Evolutionary conservation across 2,797 vertebrate species (phyloP), one percentile per base, ranked within the genome.

Genomic region (Mormyrus hasselquistii): DNA sequence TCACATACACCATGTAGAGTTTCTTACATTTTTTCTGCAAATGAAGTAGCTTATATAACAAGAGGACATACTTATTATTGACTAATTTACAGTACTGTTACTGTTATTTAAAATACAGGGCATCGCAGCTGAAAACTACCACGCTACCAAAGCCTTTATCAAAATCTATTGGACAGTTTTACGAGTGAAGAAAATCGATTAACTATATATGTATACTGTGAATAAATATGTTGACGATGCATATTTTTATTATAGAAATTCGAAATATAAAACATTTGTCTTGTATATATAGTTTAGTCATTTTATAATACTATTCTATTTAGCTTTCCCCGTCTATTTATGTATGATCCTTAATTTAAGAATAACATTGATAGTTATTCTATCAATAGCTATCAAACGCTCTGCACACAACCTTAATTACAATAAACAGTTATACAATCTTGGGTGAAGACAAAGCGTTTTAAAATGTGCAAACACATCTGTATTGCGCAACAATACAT

Each of bases 401-500:
- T 29, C 62, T 76, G 14, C 69, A 41, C 14, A 76, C n/a, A 8
- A 83, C 22, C 38, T 83, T 6, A 9, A 22, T 84, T 84, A 49
- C 41, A 84, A 84, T 50, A 47, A 82, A 82, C 14, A 19, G 82
- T 84, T 25, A 22, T 50, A 22, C 82, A 22, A 84, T 50, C 2
- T 41, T 79, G 16, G 38, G 5, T 8, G 16, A 79, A 79, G 34
- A 79, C 73, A 79, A 79, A 19, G 38, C 73, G 73, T 79, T 79
- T 79, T 79, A 84, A 84, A 84, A 84, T n/a, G 10, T 82, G 38
- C 44, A 22, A n/a, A 25, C 82, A 84, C 47, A 84, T 84, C 47
- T 50, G 69, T 62, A 86, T 87, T 88, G 86, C 76, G 87, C 89
- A 84, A 89, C 82, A 88, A 69, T 69, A 84, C 19, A 50, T 57